Conservation (phyloP, 2,113 vertebrate species). For the Coryphaenoides rupestris region DNA sequence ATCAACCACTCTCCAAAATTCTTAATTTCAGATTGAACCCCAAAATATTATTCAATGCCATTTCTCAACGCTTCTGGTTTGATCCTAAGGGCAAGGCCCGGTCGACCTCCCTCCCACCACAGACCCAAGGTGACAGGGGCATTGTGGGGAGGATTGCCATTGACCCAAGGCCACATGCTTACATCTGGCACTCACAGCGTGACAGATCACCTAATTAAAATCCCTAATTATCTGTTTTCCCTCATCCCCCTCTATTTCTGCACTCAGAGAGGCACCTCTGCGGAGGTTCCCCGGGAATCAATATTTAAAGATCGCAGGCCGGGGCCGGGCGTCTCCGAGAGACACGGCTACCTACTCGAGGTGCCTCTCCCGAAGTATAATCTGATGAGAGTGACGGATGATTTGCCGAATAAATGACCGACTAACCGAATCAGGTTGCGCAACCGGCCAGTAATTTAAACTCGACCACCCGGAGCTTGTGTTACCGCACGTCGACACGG, state of each 20-base stretch:
- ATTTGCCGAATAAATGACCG: constrained; percentile 39
- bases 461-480: not conserved
- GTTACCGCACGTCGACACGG: too few relatives aligned
- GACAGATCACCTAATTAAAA: constrained; percentile 80
- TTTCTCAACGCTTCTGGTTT: constrained; percentile 27
- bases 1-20: too few relatives aligned
- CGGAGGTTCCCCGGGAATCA: constrained; percentile 58
- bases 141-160: constrained; percentile 65
- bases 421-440: constrained; percentile 29
- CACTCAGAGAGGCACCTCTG: constrained; percentile 63
- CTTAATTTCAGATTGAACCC: too few relatives aligned
- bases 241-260: constrained; percentile 51
- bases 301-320: constrained; percentile 74
- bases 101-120: constrained; percentile 31
- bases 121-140: constrained; percentile 64
- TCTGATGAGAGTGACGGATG: constrained; percentile 62
- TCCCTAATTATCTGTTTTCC: constrained; percentile 77
- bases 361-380: constrained; percentile 63
- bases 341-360: constrained; percentile 50
- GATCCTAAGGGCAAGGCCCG: constrained; percentile 35
- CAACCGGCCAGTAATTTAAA: constrained; percentile 28
- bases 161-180: constrained; percentile 67
- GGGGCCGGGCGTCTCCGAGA: constrained; percentile 53
- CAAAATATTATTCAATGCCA: constrained; percentile 52
- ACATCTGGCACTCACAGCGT: constrained; percentile 70